Evolutionary conservation across 2,888 invertebrate species (phyloP), one percentile per base, ranked within the genome.

Genomic region (Pediacus dermestoides): DNA sequence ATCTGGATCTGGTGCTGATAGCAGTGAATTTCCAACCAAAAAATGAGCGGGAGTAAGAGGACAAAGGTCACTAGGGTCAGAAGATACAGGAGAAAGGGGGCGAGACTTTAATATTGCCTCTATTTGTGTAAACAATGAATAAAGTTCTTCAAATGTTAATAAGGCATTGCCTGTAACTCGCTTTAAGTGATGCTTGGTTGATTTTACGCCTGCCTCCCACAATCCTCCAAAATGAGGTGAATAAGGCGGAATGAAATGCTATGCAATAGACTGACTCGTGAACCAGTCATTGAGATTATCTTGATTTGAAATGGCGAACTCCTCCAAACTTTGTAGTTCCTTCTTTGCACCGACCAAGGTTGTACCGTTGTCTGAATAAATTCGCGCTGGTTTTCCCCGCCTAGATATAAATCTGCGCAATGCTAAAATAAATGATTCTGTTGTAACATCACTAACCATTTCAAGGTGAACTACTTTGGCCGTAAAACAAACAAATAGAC

Each of bases 141-240:
- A 11, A 18, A 58, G 46, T 30, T 63, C 57, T 36, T 60, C 57
- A 30, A 44, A 57, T 1, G 48, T 62, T 6, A 62, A 32, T 8
- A 21, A 26, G 3, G 37, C 3, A 10, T 48, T 37, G 1, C 55
- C 53, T 3, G 57, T 37, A 1, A 54, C 38, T n/a, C n/a, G n/a
- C n/a, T n/a, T n/a, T n/a, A n/a, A n/a, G n/a, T n/a, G n/a, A n/a
- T n/a, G n/a, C n/a, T n/a, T n/a, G n/a, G n/a, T n/a, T n/a, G n/a
- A n/a, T 34, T 34, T 11, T n/a, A n/a, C n/a, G n/a, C n/a, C n/a
- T n/a, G n/a, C n/a, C n/a, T n/a, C n/a, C n/a, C n/a, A n/a, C n/a
- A 39, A 14, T n/a, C 40, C 40, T 8, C 31, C 39, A 22, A 43
- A 37, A 14, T 44, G 37, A 9, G 30, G 40, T 2, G 41, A 44